A percentile compares a stretch with the other conserved stretches of the same genome.
Conservation (phyloP, 2,888 invertebrate species). For the Brassicogethes aeneus region DNA sequence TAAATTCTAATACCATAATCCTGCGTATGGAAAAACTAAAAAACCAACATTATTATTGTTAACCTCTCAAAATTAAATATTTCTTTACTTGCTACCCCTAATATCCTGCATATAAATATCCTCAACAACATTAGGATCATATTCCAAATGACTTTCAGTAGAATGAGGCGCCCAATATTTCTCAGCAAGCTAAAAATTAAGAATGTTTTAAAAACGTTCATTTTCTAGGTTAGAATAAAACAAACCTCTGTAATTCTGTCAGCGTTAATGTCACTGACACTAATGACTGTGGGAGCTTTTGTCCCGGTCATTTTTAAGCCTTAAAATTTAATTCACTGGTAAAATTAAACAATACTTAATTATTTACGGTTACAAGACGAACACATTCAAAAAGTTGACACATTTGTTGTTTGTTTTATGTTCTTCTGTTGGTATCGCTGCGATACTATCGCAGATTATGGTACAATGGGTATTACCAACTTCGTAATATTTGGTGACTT, state of each 20-base stretch:
- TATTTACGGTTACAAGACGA: too few relatives aligned
- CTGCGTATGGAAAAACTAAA: constrained; percentile 67
- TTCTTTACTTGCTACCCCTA: constrained; percentile 62
- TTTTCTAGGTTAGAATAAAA: too few relatives aligned
- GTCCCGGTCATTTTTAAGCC: background rate
- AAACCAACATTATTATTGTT: constrained; percentile 11
- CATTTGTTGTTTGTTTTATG: too few relatives aligned
- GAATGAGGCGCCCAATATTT: constrained; percentile 91
- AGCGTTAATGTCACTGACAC: background rate
- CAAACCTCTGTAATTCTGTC: background rate
- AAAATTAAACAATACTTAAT: too few relatives aligned
- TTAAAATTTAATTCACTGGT: too few relatives aligned
- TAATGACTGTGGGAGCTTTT: background rate
- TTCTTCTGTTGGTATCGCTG: too few relatives aligned
- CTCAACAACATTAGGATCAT: constrained; percentile 72
- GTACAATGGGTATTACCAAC: too few relatives aligned
- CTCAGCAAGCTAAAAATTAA: constrained; percentile 63
- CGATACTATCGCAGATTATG: too few relatives aligned
- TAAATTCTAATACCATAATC: constrained; percentile 93
- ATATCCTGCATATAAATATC: constrained; percentile 86
- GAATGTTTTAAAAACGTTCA: background rate
- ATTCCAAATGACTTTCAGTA: constrained; percentile 59
- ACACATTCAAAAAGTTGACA: too few relatives aligned
- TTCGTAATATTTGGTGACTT: too few relatives aligned
- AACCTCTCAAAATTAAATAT: background rate